These are phyloP conservation scores for Sarcophaga carnaria DNA, from an alignment of 2,888 invertebrate species.

Conservation along the genomic window DNA sequence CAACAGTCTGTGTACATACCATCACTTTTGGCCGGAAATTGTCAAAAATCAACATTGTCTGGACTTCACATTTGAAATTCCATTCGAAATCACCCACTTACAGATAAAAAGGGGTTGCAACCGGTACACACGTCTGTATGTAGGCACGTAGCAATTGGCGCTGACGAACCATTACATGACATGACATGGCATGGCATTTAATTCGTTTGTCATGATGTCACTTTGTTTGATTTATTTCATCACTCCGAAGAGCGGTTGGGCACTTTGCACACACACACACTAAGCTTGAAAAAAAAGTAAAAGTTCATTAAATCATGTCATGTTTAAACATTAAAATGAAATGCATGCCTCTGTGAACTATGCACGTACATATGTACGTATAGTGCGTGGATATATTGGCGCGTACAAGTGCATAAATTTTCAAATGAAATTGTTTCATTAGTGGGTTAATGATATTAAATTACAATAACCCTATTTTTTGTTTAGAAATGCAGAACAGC, in stretches of 20 bases:
- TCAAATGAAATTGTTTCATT: constrained; percentile 42
- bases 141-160: neutral
- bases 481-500: neutral
- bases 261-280: neutral
- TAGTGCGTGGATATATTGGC: no score
- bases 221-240: constrained; percentile 58
- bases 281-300: constrained; percentile 40
- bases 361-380: neutral
- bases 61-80: constrained; percentile 17
- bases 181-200: constrained; percentile 56
- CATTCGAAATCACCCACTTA: neutral
- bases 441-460: constrained; percentile 64
- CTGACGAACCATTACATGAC: constrained; percentile 41
- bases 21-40: constrained; percentile 56
- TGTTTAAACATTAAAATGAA: constrained; percentile 14
- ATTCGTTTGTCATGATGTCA: constrained; percentile 51
- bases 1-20: constrained; percentile 40
- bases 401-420: constrained; percentile 21
- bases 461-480: constrained; percentile 21
- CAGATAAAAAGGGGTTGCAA: neutral
- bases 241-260: constrained; percentile 7
- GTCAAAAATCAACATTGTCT: constrained; percentile 53
- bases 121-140: no score
- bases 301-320: constrained; percentile 49
- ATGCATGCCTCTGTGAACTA: neutral